A percentile compares a stretch with the other conserved stretches of the same genome.
These are phyloP conservation scores for Slavum lentiscoides DNA, from an alignment of 2,888 invertebrate genomes.

Conservation along the genomic window DNA sequence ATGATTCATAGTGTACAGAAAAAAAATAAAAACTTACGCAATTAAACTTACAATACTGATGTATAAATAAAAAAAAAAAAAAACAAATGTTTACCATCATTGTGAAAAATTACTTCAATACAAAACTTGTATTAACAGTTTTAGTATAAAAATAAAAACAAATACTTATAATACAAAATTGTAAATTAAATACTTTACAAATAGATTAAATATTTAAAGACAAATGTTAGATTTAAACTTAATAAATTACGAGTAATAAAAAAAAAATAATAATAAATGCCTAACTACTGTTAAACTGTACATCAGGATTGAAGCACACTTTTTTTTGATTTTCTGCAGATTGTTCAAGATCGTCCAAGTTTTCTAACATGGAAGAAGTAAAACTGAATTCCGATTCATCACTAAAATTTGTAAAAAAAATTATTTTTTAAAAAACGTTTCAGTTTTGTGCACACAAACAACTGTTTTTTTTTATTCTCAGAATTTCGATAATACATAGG, in stretches of 20 bases:
- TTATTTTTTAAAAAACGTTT: neutral
- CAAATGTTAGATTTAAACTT: neutral
- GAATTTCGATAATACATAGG: neutral
- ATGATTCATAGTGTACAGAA: neutral
- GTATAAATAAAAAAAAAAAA: neutral
- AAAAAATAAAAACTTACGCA: neutral
- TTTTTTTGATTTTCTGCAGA: slow-evolving; percentile 19
- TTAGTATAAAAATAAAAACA: neutral
- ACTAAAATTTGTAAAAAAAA: neutral
- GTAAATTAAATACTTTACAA: neutral
- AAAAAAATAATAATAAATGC: neutral
- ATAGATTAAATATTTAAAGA: slow-evolving; percentile 1
- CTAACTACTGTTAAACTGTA: slow-evolving; percentile 33
- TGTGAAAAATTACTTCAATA: slow-evolving; percentile 1
- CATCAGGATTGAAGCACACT: slow-evolving; percentile 39
- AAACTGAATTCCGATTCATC: slow-evolving; percentile 48
- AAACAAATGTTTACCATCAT: neutral
- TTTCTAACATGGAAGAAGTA: slow-evolving; percentile 49
- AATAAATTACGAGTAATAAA: slow-evolving; percentile 17
- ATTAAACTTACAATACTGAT: neutral
- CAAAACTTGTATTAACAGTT: neutral
- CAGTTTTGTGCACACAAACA: neutral
- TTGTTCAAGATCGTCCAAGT: slow-evolving; percentile 30
- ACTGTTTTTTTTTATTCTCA: neutral
- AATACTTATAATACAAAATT: neutral